These are phyloP conservation scores for Anaspis maculata DNA, from an alignment of 2,888 invertebrate species.

Conservation along the genomic window DNA sequence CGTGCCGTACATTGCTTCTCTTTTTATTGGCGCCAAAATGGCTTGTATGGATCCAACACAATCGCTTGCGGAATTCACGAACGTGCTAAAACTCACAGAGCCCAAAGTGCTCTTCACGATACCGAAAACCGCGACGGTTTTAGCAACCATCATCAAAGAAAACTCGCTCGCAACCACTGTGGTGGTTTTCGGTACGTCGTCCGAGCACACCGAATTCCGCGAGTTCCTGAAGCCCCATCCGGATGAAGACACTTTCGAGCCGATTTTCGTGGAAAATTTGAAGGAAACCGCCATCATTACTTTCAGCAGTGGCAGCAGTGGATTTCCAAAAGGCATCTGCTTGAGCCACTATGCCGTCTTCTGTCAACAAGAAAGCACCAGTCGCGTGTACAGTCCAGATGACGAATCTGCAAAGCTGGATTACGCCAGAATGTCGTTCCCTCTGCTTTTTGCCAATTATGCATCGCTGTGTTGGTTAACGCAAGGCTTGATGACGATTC, in stretches of 20 bases:
- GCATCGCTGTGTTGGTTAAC: slow-evolving; percentile 8
- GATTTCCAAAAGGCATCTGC: slow-evolving; percentile 25
- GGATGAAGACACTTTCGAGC: slow-evolving; percentile 15
- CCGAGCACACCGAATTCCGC: slow-evolving; percentile 1
- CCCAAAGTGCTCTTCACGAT: slow-evolving; percentile 23
- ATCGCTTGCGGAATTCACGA: slow-evolving; percentile 14
- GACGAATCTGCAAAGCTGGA: neutral
- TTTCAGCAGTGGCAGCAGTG: slow-evolving; percentile 25
- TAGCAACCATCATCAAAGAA: slow-evolving; percentile 1
- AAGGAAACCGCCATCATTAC: slow-evolving; percentile 13
- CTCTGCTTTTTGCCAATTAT: slow-evolving; percentile 1
- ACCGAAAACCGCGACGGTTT: neutral
- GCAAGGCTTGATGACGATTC: neutral
- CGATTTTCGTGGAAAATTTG: slow-evolving; percentile 4
- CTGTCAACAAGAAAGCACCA: neutral
- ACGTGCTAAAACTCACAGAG: slow-evolving; percentile 15
- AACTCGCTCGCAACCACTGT: slow-evolving; percentile 1
- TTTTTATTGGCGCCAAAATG: slow-evolving; percentile 36
- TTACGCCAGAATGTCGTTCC: slow-evolving; percentile 3
- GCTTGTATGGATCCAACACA: slow-evolving; percentile 17
- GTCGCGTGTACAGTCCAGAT: slow-evolving; percentile 1
- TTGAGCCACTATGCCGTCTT: slow-evolving; percentile 10
- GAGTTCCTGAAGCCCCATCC: slow-evolving; percentile 5
- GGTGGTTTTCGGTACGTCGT: slow-evolving; percentile 4
- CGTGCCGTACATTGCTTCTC: slow-evolving; percentile 41